phyloP scores from a whole-genome alignment of 1,140 invertebrate species.

The Drosophila funebris region DNA sequence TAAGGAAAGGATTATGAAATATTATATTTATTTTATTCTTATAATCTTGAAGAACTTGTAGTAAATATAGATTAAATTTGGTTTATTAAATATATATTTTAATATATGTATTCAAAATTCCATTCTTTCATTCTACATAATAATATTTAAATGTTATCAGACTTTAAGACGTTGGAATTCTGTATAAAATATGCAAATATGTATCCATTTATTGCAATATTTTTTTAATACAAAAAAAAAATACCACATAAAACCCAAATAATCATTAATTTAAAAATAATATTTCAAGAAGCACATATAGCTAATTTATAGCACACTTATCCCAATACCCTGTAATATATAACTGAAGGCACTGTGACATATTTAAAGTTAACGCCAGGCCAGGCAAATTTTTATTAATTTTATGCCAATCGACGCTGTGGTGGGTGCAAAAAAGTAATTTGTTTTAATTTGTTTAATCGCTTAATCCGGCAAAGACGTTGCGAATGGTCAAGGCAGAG shows the following conservation, averaged over 20 bases:
- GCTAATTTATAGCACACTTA: constrained; percentile 9
- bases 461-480: constrained; percentile 67
- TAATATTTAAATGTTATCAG: too few species aligned
- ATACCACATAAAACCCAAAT: neutral
- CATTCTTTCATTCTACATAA: too few species aligned
- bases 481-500: neutral
- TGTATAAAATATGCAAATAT: too few species aligned
- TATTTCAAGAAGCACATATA: neutral
- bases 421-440: constrained; percentile 82
- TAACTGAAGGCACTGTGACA: constrained; percentile 47
- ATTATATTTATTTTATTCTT: too few species aligned
- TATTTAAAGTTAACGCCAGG: constrained; percentile 56
- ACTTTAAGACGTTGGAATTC: too few species aligned
- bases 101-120: too few species aligned
- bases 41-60: too few species aligned
- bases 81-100: too few species aligned
- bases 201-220: too few species aligned
- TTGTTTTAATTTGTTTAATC: constrained; percentile 83
- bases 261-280: neutral
- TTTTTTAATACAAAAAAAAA: neutral
- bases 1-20: neutral
- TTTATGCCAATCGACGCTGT: constrained; percentile 72
- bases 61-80: too few species aligned
- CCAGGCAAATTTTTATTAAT: constrained; percentile 77
- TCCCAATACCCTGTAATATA: too few species aligned